Evolutionary conservation across 2,888 invertebrate species (phyloP), one percentile per base, ranked within the genome.

Genomic region (Hybos culiciformis): DNA sequence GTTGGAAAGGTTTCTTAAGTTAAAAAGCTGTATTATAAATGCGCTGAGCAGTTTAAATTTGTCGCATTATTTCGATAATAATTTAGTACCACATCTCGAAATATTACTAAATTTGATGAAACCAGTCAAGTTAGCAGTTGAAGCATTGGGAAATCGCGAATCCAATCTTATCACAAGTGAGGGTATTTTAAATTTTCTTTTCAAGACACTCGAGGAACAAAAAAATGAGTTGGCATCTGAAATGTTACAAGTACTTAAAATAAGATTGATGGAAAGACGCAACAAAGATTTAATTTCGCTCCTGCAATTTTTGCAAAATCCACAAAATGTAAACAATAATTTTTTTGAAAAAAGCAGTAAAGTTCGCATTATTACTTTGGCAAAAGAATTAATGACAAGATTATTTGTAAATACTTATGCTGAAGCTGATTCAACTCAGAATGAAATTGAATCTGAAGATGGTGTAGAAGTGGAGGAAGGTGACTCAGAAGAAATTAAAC

Each of bases 121-220:
- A 34, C 33, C 18, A 17, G 24, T 41, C 5, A 33, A 41, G 14
- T 34, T 41, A 24, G 34, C 34, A 12, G 40, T 40, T 14, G 40
- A 39, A 23, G n/a, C n/a, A n/a, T n/a, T n/a, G n/a, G n/a, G n/a
- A n/a, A n/a, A n/a, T 15, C 39, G 20, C 8, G 21, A 39, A 18
- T 8, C 20, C 20, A 39, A 39, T 32, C 9, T 39, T 15, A 32
- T 21, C 2, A n/a, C 34, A 19, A 41, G 41, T 34, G 41, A 41
- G 8, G 21, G 34, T 19, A 41, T 41, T 41, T 41, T 39, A 32
- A 39, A 19, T 15, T 39, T 39, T 20, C 39, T 39, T 31, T 39
- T 39, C 20, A 21, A 39, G 1, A 32, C 39, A 4, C 21, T 39
- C 32, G 32, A 32, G 32, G 32, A 32, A 32, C 32, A 32, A 32